Evolutionary conservation across 2,797 vertebrate species (phyloP).

Genomic region (Alcedo quadribrachys): DNA sequence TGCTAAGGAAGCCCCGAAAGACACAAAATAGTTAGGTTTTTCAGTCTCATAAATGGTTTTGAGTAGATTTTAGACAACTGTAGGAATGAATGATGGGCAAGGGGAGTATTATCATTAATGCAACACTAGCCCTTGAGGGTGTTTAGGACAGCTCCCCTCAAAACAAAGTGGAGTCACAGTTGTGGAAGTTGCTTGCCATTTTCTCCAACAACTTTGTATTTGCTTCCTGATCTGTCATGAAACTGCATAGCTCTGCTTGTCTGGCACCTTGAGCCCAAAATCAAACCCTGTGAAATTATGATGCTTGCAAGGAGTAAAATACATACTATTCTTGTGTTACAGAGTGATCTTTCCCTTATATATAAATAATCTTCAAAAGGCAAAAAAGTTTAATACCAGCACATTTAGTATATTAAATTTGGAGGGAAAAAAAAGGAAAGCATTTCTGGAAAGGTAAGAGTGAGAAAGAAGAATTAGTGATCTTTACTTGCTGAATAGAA

Average conservation of each 20-base stretch:
- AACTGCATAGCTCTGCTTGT: background rate
- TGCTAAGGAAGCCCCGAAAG: background rate
- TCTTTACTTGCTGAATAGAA: background rate
- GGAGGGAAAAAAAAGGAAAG: too few relatives aligned
- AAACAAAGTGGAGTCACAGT: background rate
- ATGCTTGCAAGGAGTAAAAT: background rate
- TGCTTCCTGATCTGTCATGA: background rate
- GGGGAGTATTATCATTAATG: too few relatives aligned
- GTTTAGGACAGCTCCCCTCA: background rate
- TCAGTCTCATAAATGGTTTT: background rate
- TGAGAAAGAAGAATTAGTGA: background rate
- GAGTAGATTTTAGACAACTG: background rate
- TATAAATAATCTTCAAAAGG: background rate
- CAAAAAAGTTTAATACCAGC: background rate
- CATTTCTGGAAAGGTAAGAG: background rate
- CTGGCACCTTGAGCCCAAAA: background rate
- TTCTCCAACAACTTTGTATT: background rate
- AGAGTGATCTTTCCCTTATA: background rate
- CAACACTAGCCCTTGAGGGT: background rate
- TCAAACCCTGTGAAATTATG: background rate
- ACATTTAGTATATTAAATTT: background rate
- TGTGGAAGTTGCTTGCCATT: background rate
- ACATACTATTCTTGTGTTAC: background rate
- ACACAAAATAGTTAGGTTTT: accelerated
- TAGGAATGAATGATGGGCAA: background rate